Conservation (phyloP, 2,888 invertebrate species). For the Eilema caniola region DNA sequence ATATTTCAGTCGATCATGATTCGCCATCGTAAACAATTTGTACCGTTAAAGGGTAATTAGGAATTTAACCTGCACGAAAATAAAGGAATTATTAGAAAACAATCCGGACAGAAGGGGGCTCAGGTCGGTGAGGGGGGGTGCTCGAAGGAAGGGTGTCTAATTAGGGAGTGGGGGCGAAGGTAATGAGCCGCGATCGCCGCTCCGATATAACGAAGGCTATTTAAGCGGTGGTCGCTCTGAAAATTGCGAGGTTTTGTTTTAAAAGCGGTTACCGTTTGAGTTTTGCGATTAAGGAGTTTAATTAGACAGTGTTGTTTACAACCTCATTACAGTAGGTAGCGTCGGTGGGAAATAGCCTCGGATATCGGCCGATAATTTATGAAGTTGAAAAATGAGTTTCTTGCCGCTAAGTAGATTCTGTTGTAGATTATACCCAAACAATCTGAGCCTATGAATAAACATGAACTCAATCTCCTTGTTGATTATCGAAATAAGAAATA, state of each 20-base stretch:
- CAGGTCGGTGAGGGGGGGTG: slow-evolving; percentile 47
- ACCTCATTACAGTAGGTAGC: slow-evolving; percentile 83
- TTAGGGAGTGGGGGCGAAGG: slow-evolving; percentile 81
- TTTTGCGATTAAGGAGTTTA: slow-evolving; percentile 87
- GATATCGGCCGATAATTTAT: slow-evolving; percentile 84
- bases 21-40: slow-evolving; percentile 59
- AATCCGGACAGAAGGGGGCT: slow-evolving; percentile 69
- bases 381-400: slow-evolving; percentile 84
- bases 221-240: slow-evolving; percentile 84
- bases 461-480: slow-evolving; percentile 63
- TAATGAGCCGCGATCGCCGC: slow-evolving; percentile 87
- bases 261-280: slow-evolving; percentile 86
- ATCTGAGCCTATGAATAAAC: slow-evolving; percentile 74
- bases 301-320: slow-evolving; percentile 87
- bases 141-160: slow-evolving; percentile 77
- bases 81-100: slow-evolving; percentile 86
- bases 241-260: slow-evolving; percentile 86
- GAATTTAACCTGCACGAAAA: slow-evolving; percentile 76
- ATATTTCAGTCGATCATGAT: slow-evolving; percentile 51
- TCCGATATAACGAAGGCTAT: slow-evolving; percentile 85
- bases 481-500: slow-evolving; percentile 37
- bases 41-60: slow-evolving; percentile 72
- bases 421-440: slow-evolving; percentile 71
- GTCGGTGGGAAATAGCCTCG: slow-evolving; percentile 73
- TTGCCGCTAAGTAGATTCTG: slow-evolving; percentile 72